A percentile compares a stretch with the other conserved stretches of the same genome.
Evolutionary conservation across 37 sponge, comb jelly and placozoan species (phyloP).

Genomic region (Bolinopsis microptera): DNA sequence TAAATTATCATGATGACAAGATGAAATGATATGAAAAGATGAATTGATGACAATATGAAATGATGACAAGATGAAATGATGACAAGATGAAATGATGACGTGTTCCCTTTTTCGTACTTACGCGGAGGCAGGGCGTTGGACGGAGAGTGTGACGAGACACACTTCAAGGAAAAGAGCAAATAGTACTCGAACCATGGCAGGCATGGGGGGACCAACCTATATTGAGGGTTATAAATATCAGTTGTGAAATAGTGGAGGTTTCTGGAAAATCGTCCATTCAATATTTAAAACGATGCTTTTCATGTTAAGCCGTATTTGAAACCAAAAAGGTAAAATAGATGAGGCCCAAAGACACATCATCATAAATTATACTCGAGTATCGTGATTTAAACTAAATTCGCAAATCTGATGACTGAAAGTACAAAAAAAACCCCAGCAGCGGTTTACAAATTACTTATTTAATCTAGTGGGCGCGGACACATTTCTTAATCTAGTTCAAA

Average conservation of each 20-base stretch:
- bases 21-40: too few species aligned
- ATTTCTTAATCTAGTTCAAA: neutral
- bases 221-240: neutral
- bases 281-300: too few species aligned
- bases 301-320: too few species aligned
- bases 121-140: neutral
- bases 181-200: conserved; percentile 23
- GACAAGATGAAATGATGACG: too few species aligned
- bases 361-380: neutral
- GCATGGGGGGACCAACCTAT: neutral
- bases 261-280: neutral
- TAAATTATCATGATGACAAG: too few species aligned
- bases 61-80: too few species aligned
- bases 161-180: neutral
- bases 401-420: neutral
- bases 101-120: too few species aligned
- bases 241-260: neutral
- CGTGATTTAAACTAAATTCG: neutral
- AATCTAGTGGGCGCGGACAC: neutral
- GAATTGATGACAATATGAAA: too few species aligned
- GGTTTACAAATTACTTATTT: neutral
- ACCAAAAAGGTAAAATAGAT: neutral
- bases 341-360: neutral
- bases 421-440: neutral
- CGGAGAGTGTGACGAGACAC: neutral